Evolutionary conservation across 1,140 invertebrate genomes (phyloP).

Genomic region (Calycopis cecrops): DNA sequence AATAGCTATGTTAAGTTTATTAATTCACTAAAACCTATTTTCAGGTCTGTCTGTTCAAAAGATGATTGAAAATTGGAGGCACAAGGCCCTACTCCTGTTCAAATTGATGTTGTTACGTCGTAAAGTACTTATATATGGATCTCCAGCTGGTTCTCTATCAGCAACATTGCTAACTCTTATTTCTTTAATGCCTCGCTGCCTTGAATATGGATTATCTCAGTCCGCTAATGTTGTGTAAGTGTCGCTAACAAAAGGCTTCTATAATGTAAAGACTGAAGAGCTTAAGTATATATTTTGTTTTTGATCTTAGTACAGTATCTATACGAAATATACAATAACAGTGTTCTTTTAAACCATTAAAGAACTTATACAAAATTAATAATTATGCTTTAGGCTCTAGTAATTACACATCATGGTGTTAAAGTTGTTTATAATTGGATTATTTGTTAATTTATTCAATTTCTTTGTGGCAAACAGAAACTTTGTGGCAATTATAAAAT

Average conservation of each 20-base stretch:
- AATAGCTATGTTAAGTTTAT: neutral
- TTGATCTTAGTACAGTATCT: no score
- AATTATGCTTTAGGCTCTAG: no score
- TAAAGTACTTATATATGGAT: constrained; percentile 93
- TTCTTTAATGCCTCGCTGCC: constrained; percentile 92
- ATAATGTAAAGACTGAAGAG: no score
- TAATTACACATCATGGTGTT: no score
- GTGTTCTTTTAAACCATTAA: no score
- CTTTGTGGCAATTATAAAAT: no score
- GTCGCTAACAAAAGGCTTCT: neutral
- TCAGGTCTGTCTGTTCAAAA: constrained; percentile 57
- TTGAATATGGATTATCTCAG: constrained; percentile 90
- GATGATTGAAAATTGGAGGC: constrained; percentile 89
- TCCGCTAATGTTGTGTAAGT: constrained; percentile 87
- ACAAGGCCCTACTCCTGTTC: constrained; percentile 95
- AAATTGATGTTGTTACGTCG: constrained; percentile 93
- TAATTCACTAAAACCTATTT: constrained; percentile 22
- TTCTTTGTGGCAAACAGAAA: no score
- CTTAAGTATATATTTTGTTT: no score
- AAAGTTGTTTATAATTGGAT: no score
- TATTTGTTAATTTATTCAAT: no score
- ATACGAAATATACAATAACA: no score
- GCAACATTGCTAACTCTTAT: constrained; percentile 90
- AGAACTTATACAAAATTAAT: no score
- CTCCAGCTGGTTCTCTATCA: constrained; percentile 93